phyloP scores from a whole-genome alignment of 2,797 vertebrate genomes.

The Eulemur mongoz region DNA sequence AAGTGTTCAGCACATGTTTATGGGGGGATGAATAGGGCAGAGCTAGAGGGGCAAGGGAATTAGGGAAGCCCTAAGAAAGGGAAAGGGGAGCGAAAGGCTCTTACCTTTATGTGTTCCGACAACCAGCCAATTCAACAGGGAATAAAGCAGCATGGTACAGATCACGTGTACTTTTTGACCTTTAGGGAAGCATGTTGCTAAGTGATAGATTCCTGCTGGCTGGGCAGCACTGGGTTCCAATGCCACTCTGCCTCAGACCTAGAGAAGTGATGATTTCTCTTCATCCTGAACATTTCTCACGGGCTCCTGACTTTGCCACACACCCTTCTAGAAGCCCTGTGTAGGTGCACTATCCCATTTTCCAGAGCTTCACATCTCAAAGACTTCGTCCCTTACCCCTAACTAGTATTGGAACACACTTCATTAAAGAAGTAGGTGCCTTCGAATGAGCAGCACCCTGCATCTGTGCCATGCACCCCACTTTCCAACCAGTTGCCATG shows the following conservation, averaged over 20 bases:
- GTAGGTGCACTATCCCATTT: background rate
- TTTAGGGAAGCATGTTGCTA: background rate
- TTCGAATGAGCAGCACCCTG: background rate
- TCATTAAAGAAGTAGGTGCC: background rate
- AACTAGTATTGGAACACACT: fast-evolving
- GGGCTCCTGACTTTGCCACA: no score
- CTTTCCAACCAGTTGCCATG: background rate
- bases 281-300: background rate
- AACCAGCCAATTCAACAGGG: no score
- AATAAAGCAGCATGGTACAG: fast-evolving
- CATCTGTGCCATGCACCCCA: background rate
- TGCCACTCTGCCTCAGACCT: background rate
- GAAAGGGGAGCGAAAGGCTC: background rate
- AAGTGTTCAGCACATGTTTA: background rate
- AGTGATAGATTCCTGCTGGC: background rate
- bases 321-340: fast-evolving
- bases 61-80: background rate
- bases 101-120: background rate
- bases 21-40: background rate
- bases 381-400: background rate
- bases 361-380: background rate
- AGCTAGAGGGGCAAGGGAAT: background rate
- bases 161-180: background rate
- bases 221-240: background rate
- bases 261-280: background rate